Conservation (phyloP, 2,888 invertebrate genomes). For the Platycheirus rosarum region DNA sequence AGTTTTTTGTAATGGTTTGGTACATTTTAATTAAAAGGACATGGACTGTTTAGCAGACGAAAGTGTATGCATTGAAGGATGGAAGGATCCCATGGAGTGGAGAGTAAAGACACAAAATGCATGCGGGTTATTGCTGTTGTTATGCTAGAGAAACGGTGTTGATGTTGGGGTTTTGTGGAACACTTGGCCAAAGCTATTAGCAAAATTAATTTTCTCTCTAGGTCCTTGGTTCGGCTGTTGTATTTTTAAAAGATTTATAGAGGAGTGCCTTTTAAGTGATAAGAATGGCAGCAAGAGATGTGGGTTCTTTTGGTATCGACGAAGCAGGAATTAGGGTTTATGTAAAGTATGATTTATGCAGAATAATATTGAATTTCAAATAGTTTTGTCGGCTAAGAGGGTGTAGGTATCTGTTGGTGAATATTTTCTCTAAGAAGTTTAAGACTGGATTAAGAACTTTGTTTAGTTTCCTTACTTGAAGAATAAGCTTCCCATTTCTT, state of each 20-base stretch:
- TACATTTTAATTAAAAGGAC: conserved; percentile 67
- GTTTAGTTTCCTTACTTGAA: too few relatives aligned
- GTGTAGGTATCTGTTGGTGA: too few relatives aligned
- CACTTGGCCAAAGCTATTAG: conserved; percentile 66
- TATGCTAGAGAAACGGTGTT: conserved; percentile 39
- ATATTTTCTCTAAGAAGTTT: too few relatives aligned
- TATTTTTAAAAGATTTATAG: conserved; percentile 36
- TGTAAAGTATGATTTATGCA: conserved; percentile 17
- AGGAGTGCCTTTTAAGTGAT: conserved; percentile 35
- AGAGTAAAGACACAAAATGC: conserved; percentile 19
- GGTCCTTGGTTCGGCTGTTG: conserved; percentile 38
- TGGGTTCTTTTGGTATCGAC: background rate
- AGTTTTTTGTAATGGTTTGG: conserved; percentile 46
- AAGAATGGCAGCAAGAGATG: conserved; percentile 26
- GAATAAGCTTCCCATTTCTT: too few relatives aligned
- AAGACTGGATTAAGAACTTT: too few relatives aligned
- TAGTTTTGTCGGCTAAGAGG: background rate
- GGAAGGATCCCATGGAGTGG: conserved; percentile 29
- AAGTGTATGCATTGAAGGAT: conserved; percentile 38
- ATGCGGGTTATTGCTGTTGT: conserved; percentile 57
- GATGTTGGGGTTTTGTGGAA: conserved; percentile 45
- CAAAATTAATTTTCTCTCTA: conserved; percentile 58
- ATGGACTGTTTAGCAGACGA: conserved; percentile 47
- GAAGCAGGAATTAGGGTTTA: background rate
- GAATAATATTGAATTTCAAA: conserved; percentile 8